Evolutionary conservation across 2,888 invertebrate genomes (phyloP), one percentile per base, ranked within the genome.

Genomic region (Machimus atricapillus): DNA sequence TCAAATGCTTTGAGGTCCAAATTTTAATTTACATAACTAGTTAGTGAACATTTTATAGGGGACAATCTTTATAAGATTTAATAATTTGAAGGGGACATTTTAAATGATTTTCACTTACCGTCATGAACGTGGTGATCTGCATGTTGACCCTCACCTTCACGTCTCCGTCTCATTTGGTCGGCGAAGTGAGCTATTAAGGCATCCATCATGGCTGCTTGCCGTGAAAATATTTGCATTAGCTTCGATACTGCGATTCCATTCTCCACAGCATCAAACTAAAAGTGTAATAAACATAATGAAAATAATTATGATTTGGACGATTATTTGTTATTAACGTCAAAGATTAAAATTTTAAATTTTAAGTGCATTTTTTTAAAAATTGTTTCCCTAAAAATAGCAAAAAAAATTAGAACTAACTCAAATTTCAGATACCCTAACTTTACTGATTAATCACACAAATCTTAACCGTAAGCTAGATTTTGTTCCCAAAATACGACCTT

Each of bases 181-280:
- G 97, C 96, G 92, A 97, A 97, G 88, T 96, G 95, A 87, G 96
- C 95, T 89, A 97, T 97, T 87, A 97, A 93, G 2, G 96, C 96
- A 92, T 97, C 97, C 96, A 97, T 97, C 95, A 97, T 96, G 88
- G 95, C 94, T 52, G 97, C 97, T 94, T 95, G 96, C 91, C 94
- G 94, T 0, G 95, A 95, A 90, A 93, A 93, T 89, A 93, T 91
- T 90, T 93, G 93, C 90, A 93, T 92, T 88, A 93, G 88, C 89
- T 93, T 93, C 76, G 93, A 92, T 89, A 93, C 91, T 88, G 92
- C 91, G 88, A 92, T 91, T 88, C 93, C 93, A 90, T 93, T 93
- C 89, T 93, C 93, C 86, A 93, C 90, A 83, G 91, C 91, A 90
- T 93, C 93, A 88, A 93, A 93, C 93, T 92, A 88, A n/a, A 90